Conservation (phyloP, 2,797 vertebrate species). For the Pangasius larnaudii region DNA sequence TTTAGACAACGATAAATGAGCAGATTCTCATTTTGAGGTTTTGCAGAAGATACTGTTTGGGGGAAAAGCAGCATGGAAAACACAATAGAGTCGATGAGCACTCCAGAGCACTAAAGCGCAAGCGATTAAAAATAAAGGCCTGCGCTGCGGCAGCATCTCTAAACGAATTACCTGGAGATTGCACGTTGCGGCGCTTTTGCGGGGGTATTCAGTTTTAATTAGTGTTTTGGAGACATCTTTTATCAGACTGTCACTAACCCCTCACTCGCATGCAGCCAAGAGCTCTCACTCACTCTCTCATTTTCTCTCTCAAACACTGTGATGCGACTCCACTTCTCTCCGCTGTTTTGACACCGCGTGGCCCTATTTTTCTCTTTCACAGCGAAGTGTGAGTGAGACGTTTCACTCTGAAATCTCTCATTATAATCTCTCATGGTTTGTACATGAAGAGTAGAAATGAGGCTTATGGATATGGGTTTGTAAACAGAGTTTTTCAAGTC, state of each 20-base stretch:
- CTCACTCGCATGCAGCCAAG: constrained; percentile 47
- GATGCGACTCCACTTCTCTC: constrained; percentile 67
- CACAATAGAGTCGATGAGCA: constrained; percentile 68
- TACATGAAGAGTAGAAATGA: too few relatives aligned
- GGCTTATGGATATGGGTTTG: not conserved
- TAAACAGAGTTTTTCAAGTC: not conserved
- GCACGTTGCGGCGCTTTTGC: constrained; percentile 75
- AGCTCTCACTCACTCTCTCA: constrained; percentile 57
- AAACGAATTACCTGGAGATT: constrained; percentile 80
- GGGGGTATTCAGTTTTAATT: constrained; percentile 81
- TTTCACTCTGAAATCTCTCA: not conserved
- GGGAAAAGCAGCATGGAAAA: constrained; percentile 59
- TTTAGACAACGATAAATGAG: not conserved
- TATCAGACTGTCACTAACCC: constrained; percentile 80
- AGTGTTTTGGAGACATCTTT: constrained; percentile 81
- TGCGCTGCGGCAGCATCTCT: constrained; percentile 71
- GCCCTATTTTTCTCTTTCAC: constrained; percentile 19
- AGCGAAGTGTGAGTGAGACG: not conserved
- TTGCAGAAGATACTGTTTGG: not conserved
- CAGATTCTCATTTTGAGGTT: not conserved
- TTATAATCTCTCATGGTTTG: not conserved
- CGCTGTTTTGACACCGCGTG: constrained; percentile 66
- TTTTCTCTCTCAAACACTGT: constrained; percentile 45
- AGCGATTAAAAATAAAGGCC: constrained; percentile 68
- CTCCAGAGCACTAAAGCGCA: constrained; percentile 70